phyloP scores from a whole-genome alignment of 2,113 vertebrate species.

The Taxidea taxus region DNA sequence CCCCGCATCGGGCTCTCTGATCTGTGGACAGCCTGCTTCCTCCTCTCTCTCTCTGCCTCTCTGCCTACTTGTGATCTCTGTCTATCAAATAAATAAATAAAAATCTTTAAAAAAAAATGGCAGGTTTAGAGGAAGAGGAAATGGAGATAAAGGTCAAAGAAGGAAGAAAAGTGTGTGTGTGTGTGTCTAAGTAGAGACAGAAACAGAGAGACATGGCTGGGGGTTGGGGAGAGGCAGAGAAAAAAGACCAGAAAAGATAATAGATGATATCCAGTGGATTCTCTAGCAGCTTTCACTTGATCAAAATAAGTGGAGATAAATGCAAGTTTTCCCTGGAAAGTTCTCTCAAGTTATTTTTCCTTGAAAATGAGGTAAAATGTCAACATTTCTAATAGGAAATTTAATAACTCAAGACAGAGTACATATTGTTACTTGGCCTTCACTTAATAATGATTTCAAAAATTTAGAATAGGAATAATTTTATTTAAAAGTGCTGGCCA shows the following conservation, averaged over 20 bases:
- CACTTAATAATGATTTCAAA: not conserved
- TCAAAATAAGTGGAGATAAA: not conserved
- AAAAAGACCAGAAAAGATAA: not conserved
- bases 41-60: too few relatives aligned
- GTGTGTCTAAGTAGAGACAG: not conserved
- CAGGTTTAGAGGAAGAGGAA: not conserved
- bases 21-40: too few relatives aligned
- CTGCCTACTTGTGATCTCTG: too few relatives aligned
- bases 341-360: not conserved
- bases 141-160: not conserved
- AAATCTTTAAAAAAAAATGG: too few relatives aligned
- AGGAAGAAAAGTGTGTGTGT: not conserved
- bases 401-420: not conserved
- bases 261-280: not conserved
- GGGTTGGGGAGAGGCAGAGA: rapidly evolving
- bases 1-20: too few relatives aligned
- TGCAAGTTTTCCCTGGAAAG: not conserved
- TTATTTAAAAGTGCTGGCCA: not conserved
- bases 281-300: not conserved
- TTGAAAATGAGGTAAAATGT: not conserved
- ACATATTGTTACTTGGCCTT: not conserved
- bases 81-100: too few relatives aligned
- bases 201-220: not conserved
- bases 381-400: not conserved
- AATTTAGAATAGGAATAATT: not conserved